Conservation (phyloP, 2,888 invertebrate species). For the Drosophila aldrichi region DNA sequence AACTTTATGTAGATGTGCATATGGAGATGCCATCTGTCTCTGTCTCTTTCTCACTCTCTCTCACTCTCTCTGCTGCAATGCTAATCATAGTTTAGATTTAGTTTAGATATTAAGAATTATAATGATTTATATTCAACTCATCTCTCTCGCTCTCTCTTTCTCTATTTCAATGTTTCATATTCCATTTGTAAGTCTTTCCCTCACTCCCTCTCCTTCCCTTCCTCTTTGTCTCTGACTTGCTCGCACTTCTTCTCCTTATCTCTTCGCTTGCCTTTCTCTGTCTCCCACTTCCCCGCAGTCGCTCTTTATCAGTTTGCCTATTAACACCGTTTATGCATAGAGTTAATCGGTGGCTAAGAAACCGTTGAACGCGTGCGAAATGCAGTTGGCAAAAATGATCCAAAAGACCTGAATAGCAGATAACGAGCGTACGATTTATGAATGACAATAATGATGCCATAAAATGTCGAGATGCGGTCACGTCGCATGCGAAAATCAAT, state of each 20-base stretch:
- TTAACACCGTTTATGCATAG: slow-evolving; percentile 3
- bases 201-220: background rate
- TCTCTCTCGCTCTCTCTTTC: background rate
- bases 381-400: slow-evolving; percentile 44
- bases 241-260: background rate
- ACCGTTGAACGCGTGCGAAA: slow-evolving; percentile 37
- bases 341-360: slow-evolving; percentile 7
- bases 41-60: background rate
- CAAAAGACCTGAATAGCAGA: slow-evolving; percentile 39
- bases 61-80: background rate
- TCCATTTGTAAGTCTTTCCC: too few species aligned
- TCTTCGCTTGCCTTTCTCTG: background rate
- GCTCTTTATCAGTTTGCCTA: background rate
- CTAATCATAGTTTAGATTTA: too few species aligned
- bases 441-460: slow-evolving; percentile 74
- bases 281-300: too few species aligned
- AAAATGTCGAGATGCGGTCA: slow-evolving; percentile 52
- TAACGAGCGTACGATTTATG: slow-evolving; percentile 71
- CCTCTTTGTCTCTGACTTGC: background rate
- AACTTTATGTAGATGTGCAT: background rate
- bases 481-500: slow-evolving; percentile 74
- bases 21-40: background rate
- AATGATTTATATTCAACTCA: too few species aligned
- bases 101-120: too few species aligned
- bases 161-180: too few species aligned